Conservation (phyloP, 2,888 invertebrate genomes). For the Nowickia ferox region DNA sequence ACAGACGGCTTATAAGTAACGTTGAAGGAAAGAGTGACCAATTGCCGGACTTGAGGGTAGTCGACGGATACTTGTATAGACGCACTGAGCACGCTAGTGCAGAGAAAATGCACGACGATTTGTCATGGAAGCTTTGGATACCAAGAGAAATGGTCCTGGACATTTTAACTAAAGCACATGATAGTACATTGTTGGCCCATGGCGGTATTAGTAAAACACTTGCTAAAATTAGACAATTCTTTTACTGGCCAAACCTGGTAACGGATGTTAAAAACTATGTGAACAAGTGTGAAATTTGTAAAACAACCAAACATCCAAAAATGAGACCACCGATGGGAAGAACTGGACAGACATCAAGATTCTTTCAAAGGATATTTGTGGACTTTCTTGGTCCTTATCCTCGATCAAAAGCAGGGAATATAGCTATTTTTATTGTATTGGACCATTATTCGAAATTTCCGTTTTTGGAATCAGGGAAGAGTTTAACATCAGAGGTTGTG, state of each 20-base stretch:
- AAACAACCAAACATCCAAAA: no score
- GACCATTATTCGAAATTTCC: constrained; percentile 66
- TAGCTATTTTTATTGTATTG: constrained; percentile 58
- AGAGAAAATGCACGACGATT: constrained; percentile 40
- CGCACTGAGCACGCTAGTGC: constrained; percentile 36
- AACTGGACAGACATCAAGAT: background rate
- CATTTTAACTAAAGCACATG: constrained; percentile 23
- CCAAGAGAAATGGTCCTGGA: constrained; percentile 47
- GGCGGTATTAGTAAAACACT: constrained; percentile 49
- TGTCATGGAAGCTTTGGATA: constrained; percentile 57
- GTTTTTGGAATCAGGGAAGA: constrained; percentile 57
- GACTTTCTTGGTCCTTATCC: constrained; percentile 66
- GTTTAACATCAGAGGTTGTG: constrained; percentile 47
- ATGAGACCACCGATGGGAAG: constrained; percentile 50
- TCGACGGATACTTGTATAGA: constrained; percentile 43
- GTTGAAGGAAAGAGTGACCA: background rate
- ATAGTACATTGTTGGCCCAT: constrained; percentile 37
- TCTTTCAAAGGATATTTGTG: constrained; percentile 51
- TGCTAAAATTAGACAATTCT: constrained; percentile 40
- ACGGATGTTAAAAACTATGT: no score
- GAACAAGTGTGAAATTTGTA: no score
- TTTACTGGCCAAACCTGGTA: no score
- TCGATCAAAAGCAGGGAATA: constrained; percentile 56
- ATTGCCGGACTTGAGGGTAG: constrained; percentile 47
- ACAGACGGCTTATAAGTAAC: no score